These are phyloP conservation scores for Anableps anableps DNA, from an alignment of 2,797 vertebrate genomes.

Conservation along the genomic window DNA sequence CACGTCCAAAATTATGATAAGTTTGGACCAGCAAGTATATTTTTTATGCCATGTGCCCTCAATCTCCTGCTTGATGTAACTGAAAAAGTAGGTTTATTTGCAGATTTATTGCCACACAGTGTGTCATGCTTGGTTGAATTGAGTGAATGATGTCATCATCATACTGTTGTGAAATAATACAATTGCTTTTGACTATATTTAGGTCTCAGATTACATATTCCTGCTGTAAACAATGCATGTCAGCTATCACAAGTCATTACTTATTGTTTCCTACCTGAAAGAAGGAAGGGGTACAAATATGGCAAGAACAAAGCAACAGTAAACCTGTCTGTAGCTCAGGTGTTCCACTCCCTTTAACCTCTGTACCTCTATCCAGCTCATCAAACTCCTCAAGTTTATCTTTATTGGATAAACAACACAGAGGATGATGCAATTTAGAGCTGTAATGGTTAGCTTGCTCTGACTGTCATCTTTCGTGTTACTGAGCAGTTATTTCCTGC, in stretches of 20 bases:
- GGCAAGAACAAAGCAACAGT: slow-evolving; percentile 27
- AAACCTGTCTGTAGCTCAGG: slow-evolving; percentile 25
- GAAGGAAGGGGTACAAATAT: slow-evolving; percentile 2
- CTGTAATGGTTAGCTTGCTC: slow-evolving; percentile 27
- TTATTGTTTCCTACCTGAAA: slow-evolving; percentile 2
- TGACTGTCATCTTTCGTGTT: slow-evolving; percentile 21
- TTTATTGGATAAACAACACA: slow-evolving; percentile 44
- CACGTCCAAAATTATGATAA: neutral
- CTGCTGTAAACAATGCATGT: neutral
- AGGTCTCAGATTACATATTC: neutral
- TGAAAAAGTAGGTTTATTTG: neutral
- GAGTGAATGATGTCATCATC: neutral
- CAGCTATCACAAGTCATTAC: neutral
- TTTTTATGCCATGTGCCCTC: neutral
- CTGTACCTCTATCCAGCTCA: slow-evolving; percentile 17
- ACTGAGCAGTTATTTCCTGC: slow-evolving; percentile 16
- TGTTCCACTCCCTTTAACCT: slow-evolving; percentile 34
- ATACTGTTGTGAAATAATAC: neutral
- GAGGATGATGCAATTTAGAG: slow-evolving; percentile 18
- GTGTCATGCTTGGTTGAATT: neutral
- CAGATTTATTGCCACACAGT: neutral
- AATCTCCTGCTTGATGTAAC: neutral
- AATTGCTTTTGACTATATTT: slow-evolving; percentile 8
- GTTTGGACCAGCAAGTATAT: neutral
- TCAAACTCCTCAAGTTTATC: slow-evolving; percentile 49